These are phyloP conservation scores for Atta texana DNA, from an alignment of 1,140 invertebrate species.

Conservation along the genomic window DNA sequence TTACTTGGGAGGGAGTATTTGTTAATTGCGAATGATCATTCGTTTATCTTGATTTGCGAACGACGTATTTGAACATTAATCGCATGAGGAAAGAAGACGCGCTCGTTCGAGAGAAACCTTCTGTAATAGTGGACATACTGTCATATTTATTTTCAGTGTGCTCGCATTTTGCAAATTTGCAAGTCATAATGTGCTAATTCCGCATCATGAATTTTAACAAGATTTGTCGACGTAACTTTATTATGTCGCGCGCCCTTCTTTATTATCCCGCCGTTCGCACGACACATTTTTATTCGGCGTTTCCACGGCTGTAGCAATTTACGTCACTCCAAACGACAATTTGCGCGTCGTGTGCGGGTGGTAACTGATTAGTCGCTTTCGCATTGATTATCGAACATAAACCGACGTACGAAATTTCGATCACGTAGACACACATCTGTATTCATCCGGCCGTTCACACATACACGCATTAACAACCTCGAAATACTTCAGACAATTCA, in stretches of 20 bases:
- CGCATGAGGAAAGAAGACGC: neutral
- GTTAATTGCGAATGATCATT: neutral
- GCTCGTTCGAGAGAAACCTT: neutral
- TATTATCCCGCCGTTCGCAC: neutral
- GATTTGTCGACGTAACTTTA: constrained; percentile 36
- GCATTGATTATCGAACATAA: constrained; percentile 70
- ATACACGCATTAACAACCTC: constrained; percentile 38
- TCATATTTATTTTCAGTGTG: constrained; percentile 8
- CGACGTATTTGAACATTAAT: constrained; percentile 31
- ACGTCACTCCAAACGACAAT: constrained; percentile 64
- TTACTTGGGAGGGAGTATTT: neutral
- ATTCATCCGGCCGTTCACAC: constrained; percentile 29
- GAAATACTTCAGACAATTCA: constrained; percentile 49
- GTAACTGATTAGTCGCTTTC: constrained; percentile 65
- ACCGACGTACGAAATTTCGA: constrained; percentile 66
- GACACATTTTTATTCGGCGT: constrained; percentile 16
- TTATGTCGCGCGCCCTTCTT: constrained; percentile 26
- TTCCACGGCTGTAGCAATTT: constrained; percentile 33
- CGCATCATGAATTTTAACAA: constrained; percentile 51
- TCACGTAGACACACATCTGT: constrained; percentile 68
- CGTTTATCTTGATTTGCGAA: constrained; percentile 1
- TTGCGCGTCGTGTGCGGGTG: constrained; percentile 35
- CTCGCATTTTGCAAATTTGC: constrained; percentile 46
- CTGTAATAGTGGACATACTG: neutral
- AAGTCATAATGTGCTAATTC: constrained; percentile 57